These are phyloP conservation scores for Zeus faber DNA, from an alignment of 2,113 vertebrate species.

Conservation along the genomic window DNA sequence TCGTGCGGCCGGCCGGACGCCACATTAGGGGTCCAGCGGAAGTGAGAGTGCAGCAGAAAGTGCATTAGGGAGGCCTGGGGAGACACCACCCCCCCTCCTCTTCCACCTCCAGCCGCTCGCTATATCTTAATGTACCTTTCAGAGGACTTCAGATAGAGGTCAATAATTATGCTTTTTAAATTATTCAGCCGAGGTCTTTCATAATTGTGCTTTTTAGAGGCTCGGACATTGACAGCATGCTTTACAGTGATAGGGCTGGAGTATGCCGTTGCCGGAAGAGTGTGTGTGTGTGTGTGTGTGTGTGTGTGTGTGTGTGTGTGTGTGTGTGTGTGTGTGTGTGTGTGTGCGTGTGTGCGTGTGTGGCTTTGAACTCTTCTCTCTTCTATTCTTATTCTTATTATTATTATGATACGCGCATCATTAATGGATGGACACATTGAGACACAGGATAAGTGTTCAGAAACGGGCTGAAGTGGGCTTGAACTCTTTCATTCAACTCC, in stretches of 20 bases:
- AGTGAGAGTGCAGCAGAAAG: conserved; percentile 71
- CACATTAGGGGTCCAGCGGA: conserved; percentile 78
- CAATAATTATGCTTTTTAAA: conserved; percentile 83
- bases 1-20: conserved; percentile 63
- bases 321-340: conserved; percentile 1
- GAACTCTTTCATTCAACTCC: too few species aligned
- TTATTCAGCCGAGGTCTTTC: conserved; percentile 77
- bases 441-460: conserved; percentile 22
- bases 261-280: conserved; percentile 57
- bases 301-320: conserved; percentile 19
- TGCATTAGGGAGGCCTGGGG: conserved; percentile 75
- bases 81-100: conserved; percentile 67
- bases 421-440: neutral
- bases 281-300: conserved; percentile 31
- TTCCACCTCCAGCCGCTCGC: conserved; percentile 55
- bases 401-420: neutral
- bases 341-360: conserved; percentile 1
- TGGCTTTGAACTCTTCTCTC: neutral
- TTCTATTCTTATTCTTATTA: neutral
- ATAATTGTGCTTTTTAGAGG: conserved; percentile 82
- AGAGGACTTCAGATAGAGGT: conserved; percentile 80
- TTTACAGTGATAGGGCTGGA: conserved; percentile 67
- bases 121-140: conserved; percentile 84
- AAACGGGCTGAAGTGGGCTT: conserved; percentile 31
- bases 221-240: conserved; percentile 70